A percentile compares a stretch with the other conserved stretches of the same genome.
Conservation (phyloP, 1,140 invertebrate genomes). For the Lepidostoma basale region DNA sequence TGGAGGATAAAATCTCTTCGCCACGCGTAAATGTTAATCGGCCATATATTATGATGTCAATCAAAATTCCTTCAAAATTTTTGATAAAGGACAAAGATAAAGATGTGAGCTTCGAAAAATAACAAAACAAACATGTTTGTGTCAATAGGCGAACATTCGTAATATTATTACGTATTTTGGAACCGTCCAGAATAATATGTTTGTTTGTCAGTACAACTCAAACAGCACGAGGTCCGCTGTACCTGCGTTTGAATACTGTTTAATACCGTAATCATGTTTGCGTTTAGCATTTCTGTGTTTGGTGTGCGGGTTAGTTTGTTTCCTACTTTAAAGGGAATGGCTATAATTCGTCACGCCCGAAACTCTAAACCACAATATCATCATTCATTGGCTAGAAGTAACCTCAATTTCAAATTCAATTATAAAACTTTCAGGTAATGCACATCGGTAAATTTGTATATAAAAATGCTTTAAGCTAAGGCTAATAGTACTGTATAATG, state of each 20-base stretch:
- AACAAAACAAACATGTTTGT: not conserved
- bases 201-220: conserved; percentile 10
- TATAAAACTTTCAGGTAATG: too few species aligned
- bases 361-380: too few species aligned
- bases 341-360: too few species aligned
- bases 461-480: too few species aligned
- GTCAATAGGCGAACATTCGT: conserved; percentile 10
- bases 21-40: conserved; percentile 11
- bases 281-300: conserved; percentile 33
- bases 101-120: not conserved
- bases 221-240: not conserved
- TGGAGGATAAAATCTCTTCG: too few species aligned
- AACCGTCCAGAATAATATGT: conserved; percentile 2
- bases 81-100: conserved; percentile 8
- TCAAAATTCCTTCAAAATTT: not conserved
- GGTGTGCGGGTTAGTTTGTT: conserved; percentile 29
- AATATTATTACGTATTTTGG: conserved; percentile 7
- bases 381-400: too few species aligned
- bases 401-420: too few species aligned
- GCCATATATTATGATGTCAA: conserved; percentile 3
- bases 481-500: too few species aligned
- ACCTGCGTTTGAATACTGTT: conserved; percentile 19
- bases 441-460: too few species aligned
- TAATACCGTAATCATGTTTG: conserved; percentile 32
- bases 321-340: conserved; percentile 12